Percentiles rank a stretch among this genome's conserved stretches.
These are phyloP conservation scores for Ceratosolen solmsi DNA, from an alignment of 1,140 invertebrate genomes.

Conservation along the genomic window DNA sequence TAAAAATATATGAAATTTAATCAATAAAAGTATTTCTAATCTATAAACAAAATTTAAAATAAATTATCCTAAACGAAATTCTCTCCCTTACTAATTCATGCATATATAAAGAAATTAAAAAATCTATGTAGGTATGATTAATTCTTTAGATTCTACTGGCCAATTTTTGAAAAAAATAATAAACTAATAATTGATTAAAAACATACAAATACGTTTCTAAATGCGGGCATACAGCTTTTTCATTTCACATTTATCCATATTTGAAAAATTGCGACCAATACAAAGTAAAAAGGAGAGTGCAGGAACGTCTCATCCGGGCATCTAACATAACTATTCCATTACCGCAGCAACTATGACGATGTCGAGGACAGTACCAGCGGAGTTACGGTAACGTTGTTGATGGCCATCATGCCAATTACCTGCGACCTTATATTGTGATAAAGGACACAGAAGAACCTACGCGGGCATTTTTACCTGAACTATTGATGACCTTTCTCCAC, in stretches of 20 bases:
- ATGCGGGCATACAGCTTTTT: conserved; percentile 63
- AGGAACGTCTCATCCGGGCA: conserved; percentile 40
- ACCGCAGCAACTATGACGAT: conserved; percentile 38
- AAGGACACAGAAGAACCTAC: not conserved
- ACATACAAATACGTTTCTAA: conserved; percentile 20
- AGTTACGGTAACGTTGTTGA: not conserved
- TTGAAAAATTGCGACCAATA: not conserved
- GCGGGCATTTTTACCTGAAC: not conserved
- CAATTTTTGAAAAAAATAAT: no score
- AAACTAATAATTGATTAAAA: not conserved
- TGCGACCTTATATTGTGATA: not conserved
- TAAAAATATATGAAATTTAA: no score
- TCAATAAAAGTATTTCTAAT: no score
- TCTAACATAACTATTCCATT: conserved; percentile 70
- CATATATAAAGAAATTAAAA: no score
- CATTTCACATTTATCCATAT: not conserved
- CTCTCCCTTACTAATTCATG: no score
- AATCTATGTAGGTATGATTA: no score
- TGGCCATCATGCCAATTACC: not conserved
- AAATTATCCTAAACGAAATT: no score
- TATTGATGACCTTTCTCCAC: no score
- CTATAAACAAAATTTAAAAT: no score
- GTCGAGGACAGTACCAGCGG: not conserved
- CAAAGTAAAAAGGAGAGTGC: not conserved
- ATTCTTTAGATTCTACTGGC: no score